Evolutionary conservation across 1,140 invertebrate species (phyloP), one percentile per base, ranked within the genome.

Genomic region (Reticulitermes speratus): DNA sequence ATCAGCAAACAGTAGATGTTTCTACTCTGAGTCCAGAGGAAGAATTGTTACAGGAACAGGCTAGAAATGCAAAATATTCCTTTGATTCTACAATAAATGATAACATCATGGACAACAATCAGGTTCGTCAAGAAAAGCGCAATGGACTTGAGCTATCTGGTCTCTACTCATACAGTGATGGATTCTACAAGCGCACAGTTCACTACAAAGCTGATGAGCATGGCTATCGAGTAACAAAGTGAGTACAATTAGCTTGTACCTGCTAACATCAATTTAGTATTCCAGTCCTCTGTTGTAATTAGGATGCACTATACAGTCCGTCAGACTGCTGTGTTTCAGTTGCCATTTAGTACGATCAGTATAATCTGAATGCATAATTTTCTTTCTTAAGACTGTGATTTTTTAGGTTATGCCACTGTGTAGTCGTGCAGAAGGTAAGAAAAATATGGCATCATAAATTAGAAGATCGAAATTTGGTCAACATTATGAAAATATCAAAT

Each of bases 181-280:
- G 93, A 7, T 93, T 89, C 87, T 91, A 92, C 87, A 89, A 89
- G 86, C 90, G 93, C n/a, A 93, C 90, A 14, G 91, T 93, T 0
- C 89, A 92, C 84, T 94, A 94, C 88, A 91, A 91, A 84, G 93
- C 93, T 88, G 93, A 94, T 89, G 91, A 93, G 88, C 91, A 93
- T 86, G 93, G 93, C 86, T 94, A 93, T 89, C 89, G 93, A 88
- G 91, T 94, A 38, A 87, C 92, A 8, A 91, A 89, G 92, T 93
- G 89, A 91, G 90, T 90, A 30, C 59, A n/a, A 14, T 52, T 16
- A 14, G 38, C 30, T 52, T 81, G 16, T 44, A 45, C 16, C 59
- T 55, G 1, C 5, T 12, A 55, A 19, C 52, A 55, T 55, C 52
- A 21, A 5, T 55, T 85, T 32, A 32, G 25, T 82, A 32, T 21